Evolutionary conservation across 2,888 invertebrate species (phyloP), one percentile per base, ranked within the genome.

Genomic region (Octonoba sinensis): DNA sequence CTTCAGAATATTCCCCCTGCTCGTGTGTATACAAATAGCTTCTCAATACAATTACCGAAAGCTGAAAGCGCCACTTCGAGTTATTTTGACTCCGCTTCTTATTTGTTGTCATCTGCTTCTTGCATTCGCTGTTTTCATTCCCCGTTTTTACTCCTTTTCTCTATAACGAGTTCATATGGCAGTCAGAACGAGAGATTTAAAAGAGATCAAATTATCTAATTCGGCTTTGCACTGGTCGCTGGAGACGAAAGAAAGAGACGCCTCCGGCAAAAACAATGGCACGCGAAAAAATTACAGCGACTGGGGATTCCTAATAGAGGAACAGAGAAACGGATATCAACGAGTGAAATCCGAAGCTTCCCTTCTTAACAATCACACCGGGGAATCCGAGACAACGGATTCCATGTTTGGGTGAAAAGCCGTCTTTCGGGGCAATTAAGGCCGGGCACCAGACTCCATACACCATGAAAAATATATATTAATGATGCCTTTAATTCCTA

Each of bases 151-250:
- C 20, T 11, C 22, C 20, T 56, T 51, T 56, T 36, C 44, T 62
- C 69, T 56, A 67, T 82, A 75, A 82, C 75, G 71, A 82, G 75
- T 82, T 81, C 79, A 22, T 60, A 64, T 64, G 46, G 44, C 54
- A 47, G 44, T 47, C 75, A 59, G 57, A 75, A 82, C 75, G 75
- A 59, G 82, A 82, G 82, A 76, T 82, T 82, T 82, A 72, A 60
- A 72, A 82, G 76, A 76, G 82, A 82, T 82, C 82, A 82, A 82
- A 82, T 82, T 82, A 82, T 82, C 71, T 76, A 82, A 76, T 82
- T 82, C 82, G 82, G 76, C 75, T 82, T 82, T 67, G 27, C 16
- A 57, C 65, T 57, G 46, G 82, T 75, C 82, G 66, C 82, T 44
- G 47, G 82, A 82, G 82, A 79, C 78, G 20, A 71, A 49, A 54